These are phyloP conservation scores for Gymnocheta viridis DNA, from an alignment of 2,888 invertebrate genomes.

Conservation along the genomic window DNA sequence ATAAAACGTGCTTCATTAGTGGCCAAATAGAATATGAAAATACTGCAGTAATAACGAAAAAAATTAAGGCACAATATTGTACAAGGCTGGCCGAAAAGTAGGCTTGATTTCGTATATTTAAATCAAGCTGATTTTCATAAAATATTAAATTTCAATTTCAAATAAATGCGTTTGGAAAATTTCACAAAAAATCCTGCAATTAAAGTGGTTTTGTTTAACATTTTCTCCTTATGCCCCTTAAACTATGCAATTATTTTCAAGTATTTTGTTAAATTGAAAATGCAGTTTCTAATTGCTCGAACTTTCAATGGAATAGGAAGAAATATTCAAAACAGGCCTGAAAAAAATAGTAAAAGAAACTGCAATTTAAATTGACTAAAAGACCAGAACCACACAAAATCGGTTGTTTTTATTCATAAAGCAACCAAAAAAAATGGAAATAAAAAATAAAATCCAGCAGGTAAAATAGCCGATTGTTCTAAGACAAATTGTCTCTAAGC, in stretches of 20 bases:
- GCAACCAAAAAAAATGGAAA: not conserved
- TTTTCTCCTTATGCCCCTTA: not conserved
- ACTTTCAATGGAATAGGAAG: not conserved
- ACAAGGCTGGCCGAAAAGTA: no score
- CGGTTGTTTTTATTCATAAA: not conserved
- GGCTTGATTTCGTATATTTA: no score
- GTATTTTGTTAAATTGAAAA: not conserved
- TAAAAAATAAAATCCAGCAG: not conserved
- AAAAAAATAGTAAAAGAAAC: not conserved
- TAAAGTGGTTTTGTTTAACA: no score
- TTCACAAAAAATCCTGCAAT: no score
- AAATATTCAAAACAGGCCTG: not conserved
- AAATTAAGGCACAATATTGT: no score
- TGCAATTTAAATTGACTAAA: not conserved
- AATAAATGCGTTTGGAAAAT: no score
- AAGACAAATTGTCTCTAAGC: not conserved
- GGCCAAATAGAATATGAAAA: not conserved
- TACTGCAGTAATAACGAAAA: not conserved
- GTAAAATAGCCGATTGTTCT: not conserved
- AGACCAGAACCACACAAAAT: not conserved
- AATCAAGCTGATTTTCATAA: no score
- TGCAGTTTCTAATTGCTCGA: conserved; percentile 4
- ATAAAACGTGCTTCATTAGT: conserved; percentile 46
- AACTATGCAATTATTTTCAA: not conserved
- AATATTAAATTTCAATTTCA: no score